These are phyloP conservation scores for Zaprionus lineosus DNA, from an alignment of 2,888 invertebrate species.

Conservation along the genomic window DNA sequence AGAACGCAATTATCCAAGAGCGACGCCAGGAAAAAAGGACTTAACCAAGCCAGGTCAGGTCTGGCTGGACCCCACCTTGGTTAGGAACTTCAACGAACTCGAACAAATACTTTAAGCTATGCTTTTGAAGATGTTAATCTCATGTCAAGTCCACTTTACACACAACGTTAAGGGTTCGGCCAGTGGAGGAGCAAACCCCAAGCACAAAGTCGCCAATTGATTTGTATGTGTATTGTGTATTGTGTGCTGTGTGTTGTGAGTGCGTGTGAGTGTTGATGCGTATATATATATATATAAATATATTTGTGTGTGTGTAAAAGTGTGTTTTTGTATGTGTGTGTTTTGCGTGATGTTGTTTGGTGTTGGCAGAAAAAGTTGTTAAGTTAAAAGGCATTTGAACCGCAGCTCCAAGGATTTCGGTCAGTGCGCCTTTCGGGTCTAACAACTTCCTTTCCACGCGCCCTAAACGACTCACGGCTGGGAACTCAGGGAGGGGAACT, in stretches of 20 bases:
- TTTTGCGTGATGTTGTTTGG: conserved; percentile 50
- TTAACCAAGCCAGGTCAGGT: conserved; percentile 14
- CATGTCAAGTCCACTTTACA: conserved; percentile 80
- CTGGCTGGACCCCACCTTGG: conserved; percentile 33
- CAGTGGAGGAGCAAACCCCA: conserved; percentile 28
- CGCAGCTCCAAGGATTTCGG: conserved; percentile 71
- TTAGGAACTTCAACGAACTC: conserved; percentile 65
- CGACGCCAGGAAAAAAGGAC: conserved; percentile 40
- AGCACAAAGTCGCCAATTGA: conserved; percentile 65
- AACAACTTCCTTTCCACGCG: conserved; percentile 74
- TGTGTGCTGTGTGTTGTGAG: conserved; percentile 4
- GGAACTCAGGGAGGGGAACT: background rate
- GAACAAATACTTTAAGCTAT: conserved; percentile 78
- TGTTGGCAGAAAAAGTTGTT: conserved; percentile 79
- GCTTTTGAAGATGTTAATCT: conserved; percentile 80
- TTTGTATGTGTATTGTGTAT: conserved; percentile 45
- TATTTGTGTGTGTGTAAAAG: conserved; percentile 1
- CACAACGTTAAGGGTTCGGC: conserved; percentile 73
- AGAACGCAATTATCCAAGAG: conserved; percentile 78
- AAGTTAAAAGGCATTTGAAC: conserved; percentile 81
- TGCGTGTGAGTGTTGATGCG: too few species aligned
- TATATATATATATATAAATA: too few species aligned
- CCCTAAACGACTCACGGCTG: conserved; percentile 34
- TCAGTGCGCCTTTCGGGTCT: conserved; percentile 65
- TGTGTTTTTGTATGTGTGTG: conserved; percentile 11